Percentiles rank a stretch among this genome's conserved stretches.
These are phyloP conservation scores for Montipora capitata DNA, from an alignment of 92 coral and sea anemone species.

Conservation along the genomic window DNA sequence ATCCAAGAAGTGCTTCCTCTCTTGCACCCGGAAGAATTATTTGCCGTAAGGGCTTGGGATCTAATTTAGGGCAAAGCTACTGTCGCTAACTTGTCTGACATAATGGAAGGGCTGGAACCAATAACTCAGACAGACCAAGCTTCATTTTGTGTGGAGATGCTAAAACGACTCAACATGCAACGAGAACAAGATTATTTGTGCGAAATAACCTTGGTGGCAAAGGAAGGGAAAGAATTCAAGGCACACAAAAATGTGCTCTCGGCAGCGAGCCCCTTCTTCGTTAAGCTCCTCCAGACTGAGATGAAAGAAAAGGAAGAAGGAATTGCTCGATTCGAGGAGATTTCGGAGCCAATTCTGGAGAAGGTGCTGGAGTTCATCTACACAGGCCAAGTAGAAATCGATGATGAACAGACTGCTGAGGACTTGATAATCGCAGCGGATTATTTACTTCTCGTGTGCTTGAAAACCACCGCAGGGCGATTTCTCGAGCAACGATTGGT, in stretches of 20 bases:
- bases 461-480: not conserved
- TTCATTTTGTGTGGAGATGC: constrained; percentile 24
- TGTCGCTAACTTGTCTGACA: too few species aligned
- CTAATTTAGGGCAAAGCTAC: too few species aligned
- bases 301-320: constrained; percentile 42
- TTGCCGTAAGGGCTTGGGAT: not conserved
- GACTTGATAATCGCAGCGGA: constrained; percentile 21
- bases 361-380: constrained; percentile 9
- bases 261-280: constrained; percentile 40
- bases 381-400: not conserved
- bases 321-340: constrained; percentile 21
- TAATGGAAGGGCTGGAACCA: not conserved
- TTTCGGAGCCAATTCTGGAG: not conserved
- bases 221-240: constrained; percentile 31
- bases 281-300: constrained; percentile 16
- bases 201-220: constrained; percentile 39
- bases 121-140: constrained; percentile 3
- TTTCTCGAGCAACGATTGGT: not conserved
- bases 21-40: not conserved
- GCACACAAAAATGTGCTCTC: constrained; percentile 39
- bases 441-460: constrained; percentile 10
- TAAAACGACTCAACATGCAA: constrained; percentile 25
- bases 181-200: constrained; percentile 39
- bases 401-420: constrained; percentile 2
- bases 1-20: not conserved